Percentiles rank a stretch among this genome's conserved stretches.
phyloP scores from a whole-genome alignment of 2,113 vertebrate genomes.

The Atractosteus spatula region DNA sequence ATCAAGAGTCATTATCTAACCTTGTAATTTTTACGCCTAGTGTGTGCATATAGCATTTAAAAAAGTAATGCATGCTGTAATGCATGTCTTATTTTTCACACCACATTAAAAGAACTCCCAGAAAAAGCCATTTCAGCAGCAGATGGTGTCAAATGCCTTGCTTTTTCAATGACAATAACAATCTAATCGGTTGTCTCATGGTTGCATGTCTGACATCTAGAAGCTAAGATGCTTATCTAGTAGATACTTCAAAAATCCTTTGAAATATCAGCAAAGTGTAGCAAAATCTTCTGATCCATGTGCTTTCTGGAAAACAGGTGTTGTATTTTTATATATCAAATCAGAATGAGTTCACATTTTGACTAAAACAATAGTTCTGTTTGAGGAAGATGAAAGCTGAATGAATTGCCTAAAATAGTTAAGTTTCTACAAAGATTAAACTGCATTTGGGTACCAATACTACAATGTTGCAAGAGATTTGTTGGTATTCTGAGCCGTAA shows the following conservation, averaged over 20 bases:
- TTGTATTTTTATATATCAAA: no score
- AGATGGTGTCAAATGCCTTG: slow-evolving; percentile 9
- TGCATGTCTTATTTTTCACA: no score
- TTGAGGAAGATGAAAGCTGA: not conserved
- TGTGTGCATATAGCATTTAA: not conserved
- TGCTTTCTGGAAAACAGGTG: no score
- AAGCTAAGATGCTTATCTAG: not conserved
- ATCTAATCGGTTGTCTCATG: not conserved
- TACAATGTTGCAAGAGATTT: slow-evolving; percentile 33
- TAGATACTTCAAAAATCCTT: not conserved
- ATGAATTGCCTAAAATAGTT: not conserved
- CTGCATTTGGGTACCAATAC: slow-evolving; percentile 30
- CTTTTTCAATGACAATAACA: slow-evolving; percentile 3
- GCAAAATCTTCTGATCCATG: not conserved
- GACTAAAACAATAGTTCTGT: slow-evolving; percentile 3
- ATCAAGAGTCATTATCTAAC: no score
- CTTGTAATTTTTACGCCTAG: not conserved
- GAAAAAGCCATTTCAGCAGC: no score
- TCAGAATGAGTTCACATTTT: not conserved
- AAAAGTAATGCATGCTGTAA: no score
- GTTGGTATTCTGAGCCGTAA: slow-evolving; percentile 50
- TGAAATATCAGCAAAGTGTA: slow-evolving; percentile 6
- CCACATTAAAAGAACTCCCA: no score
- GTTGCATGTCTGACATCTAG: not conserved
- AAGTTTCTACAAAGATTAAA: slow-evolving; percentile 22